Conservation (phyloP, 2,888 invertebrate genomes). For the Anthophora plumipes region DNA sequence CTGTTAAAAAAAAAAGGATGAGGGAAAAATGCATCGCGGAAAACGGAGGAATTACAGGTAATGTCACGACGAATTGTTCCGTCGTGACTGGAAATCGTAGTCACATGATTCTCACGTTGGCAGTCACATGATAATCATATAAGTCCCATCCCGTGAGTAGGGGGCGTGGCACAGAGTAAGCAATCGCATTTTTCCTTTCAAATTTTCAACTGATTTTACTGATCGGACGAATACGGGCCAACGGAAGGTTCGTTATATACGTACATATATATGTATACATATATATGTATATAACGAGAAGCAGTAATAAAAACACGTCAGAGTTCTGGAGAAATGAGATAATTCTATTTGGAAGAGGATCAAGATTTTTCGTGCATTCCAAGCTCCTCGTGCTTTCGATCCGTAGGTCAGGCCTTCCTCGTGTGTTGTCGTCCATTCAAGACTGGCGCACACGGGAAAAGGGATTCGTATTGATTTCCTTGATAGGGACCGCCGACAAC, state of each 20-base stretch:
- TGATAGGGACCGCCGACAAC: slow-evolving; percentile 72
- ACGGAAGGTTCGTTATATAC: not conserved
- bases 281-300: not conserved
- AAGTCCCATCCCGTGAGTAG: slow-evolving; percentile 79
- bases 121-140: slow-evolving; percentile 83
- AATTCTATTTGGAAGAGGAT: slow-evolving; percentile 27
- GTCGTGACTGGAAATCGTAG: slow-evolving; percentile 73
- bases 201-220: slow-evolving; percentile 28
- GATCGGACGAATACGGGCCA: not conserved
- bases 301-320: slow-evolving; percentile 7
- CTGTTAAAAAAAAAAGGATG: not conserved
- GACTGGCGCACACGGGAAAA: slow-evolving; percentile 76
- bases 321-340: slow-evolving; percentile 18
- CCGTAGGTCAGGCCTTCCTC: slow-evolving; percentile 55
- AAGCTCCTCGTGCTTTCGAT: slow-evolving; percentile 40
- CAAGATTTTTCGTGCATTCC: slow-evolving; percentile 37
- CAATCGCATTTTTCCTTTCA: slow-evolving; percentile 33
- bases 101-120: slow-evolving; percentile 84
- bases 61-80: slow-evolving; percentile 40
- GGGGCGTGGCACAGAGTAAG: slow-evolving; percentile 80
- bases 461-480: slow-evolving; percentile 83
- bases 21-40: not conserved
- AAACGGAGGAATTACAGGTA: slow-evolving; percentile 4
- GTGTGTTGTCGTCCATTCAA: slow-evolving; percentile 63
- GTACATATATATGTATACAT: not conserved